Evolutionary conservation across 92 coral and sea anemone genomes (phyloP).

Genomic region (Plumapathes pennacea): DNA sequence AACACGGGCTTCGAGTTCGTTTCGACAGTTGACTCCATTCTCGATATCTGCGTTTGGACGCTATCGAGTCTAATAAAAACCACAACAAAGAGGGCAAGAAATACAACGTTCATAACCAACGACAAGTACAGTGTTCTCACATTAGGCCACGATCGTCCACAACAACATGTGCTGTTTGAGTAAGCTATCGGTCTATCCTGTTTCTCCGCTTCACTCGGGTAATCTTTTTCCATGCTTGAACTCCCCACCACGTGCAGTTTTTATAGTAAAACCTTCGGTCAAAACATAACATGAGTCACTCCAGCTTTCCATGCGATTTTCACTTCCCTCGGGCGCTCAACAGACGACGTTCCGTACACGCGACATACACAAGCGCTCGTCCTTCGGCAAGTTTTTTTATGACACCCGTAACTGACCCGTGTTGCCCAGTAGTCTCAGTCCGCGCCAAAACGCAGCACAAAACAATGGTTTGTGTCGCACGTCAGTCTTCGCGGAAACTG

Average conservation of each 20-base stretch:
- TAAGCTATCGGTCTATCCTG: too few relatives aligned
- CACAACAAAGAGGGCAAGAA: slow-evolving; percentile 79
- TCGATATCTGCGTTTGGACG: slow-evolving; percentile 63
- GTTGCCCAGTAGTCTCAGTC: not conserved
- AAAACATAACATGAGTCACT: slow-evolving; percentile 35
- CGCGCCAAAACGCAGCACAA: slow-evolving; percentile 87
- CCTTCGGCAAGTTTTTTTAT: not conserved
- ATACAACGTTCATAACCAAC: slow-evolving; percentile 72
- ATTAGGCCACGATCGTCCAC: slow-evolving; percentile 47
- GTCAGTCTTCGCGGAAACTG: slow-evolving; percentile 70
- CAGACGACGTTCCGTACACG: slow-evolving; percentile 14
- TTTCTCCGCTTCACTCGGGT: slow-evolving; percentile 13
- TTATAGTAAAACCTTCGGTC: too few relatives aligned
- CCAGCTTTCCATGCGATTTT: slow-evolving; percentile 69
- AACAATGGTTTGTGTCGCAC: slow-evolving; percentile 66
- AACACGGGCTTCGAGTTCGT: not conserved
- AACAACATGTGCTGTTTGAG: slow-evolving; percentile 57
- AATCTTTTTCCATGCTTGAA: slow-evolving; percentile 20
- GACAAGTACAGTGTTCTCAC: slow-evolving; percentile 52
- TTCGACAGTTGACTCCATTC: slow-evolving; percentile 27
- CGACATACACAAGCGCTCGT: slow-evolving; percentile 26
- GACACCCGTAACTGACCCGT: slow-evolving; percentile 9
- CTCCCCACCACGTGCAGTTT: slow-evolving; percentile 54
- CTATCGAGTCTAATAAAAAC: slow-evolving; percentile 74
- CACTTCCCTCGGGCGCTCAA: not conserved